phyloP scores from a whole-genome alignment of 2,797 vertebrate species.

The Tragopan temminckii region DNA sequence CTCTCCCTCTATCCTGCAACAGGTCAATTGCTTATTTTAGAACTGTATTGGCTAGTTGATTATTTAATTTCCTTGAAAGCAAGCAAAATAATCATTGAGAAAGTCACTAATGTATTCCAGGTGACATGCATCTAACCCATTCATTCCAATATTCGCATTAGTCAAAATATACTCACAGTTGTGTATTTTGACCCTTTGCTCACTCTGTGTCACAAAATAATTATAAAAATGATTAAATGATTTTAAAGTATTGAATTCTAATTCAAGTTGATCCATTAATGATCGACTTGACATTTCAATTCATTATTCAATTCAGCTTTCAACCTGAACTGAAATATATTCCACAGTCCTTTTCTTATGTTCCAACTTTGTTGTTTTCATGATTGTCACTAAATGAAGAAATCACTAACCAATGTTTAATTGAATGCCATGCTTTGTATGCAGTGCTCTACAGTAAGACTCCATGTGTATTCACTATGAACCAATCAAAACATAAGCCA shows the following conservation, averaged over 20 bases:
- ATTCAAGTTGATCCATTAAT: not conserved
- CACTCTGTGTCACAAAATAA: slow-evolving; percentile 36
- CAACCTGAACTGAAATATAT: slow-evolving; percentile 53
- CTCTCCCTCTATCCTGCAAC: slow-evolving; percentile 27
- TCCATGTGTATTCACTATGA: not conserved
- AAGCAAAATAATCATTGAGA: slow-evolving; percentile 71
- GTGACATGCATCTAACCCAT: slow-evolving; percentile 44
- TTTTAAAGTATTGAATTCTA: slow-evolving; percentile 67
- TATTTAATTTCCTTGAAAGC: slow-evolving; percentile 76
- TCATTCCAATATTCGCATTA: slow-evolving; percentile 46
- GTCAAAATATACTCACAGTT: slow-evolving; percentile 7
- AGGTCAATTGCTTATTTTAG: slow-evolving; percentile 60
- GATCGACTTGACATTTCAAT: slow-evolving; percentile 61
- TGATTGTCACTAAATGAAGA: slow-evolving; percentile 51
- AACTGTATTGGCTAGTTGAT: slow-evolving; percentile 55
- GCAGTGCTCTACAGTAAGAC: not conserved
- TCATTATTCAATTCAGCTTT: slow-evolving; percentile 38
- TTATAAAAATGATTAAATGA: slow-evolving; percentile 57
- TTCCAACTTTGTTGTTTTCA: slow-evolving; percentile 58
- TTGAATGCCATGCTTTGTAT: slow-evolving; percentile 43
- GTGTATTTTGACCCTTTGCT: slow-evolving; percentile 42
- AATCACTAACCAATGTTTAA: slow-evolving; percentile 62
- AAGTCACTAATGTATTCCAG: slow-evolving; percentile 67
- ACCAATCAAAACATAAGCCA: not conserved
- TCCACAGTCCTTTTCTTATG: slow-evolving; percentile 34